Conservation (phyloP, 1,140 invertebrate genomes). For the Diorhabda elongata region DNA sequence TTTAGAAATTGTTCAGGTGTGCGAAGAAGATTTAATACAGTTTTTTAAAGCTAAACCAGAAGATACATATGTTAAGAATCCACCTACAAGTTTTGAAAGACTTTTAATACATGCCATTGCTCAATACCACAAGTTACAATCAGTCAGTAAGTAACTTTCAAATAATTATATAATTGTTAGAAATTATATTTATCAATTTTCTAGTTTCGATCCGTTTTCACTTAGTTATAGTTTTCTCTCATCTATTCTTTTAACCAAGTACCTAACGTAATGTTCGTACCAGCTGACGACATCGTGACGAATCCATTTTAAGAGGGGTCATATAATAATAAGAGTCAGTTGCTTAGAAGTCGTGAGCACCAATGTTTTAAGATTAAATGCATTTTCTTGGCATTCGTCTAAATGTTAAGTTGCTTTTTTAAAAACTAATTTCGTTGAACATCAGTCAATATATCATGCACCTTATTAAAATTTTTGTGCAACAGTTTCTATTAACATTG, state of each 20-base stretch:
- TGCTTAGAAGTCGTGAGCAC: no score
- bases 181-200: constrained; percentile 11
- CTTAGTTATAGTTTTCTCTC: constrained; percentile 10
- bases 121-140: constrained; percentile 38
- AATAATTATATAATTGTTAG: neutral
- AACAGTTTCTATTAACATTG: no score
- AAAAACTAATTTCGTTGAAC: no score
- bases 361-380: no score
- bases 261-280: neutral
- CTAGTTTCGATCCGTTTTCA: neutral
- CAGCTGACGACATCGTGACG: neutral
- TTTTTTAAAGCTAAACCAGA: constrained; percentile 35
- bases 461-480: no score
- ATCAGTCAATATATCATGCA: no score
- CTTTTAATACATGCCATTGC: constrained; percentile 40
- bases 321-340: no score
- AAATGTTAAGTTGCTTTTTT: no score
- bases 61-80: constrained; percentile 29
- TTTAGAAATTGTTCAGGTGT: constrained; percentile 29
- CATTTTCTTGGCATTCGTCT: no score
- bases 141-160: constrained; percentile 30
- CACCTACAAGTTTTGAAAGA: constrained; percentile 39
- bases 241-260: neutral
- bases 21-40: constrained; percentile 34
- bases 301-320: no score